These are phyloP conservation scores for Alces alces DNA, from an alignment of 2,113 vertebrate species.

Conservation along the genomic window DNA sequence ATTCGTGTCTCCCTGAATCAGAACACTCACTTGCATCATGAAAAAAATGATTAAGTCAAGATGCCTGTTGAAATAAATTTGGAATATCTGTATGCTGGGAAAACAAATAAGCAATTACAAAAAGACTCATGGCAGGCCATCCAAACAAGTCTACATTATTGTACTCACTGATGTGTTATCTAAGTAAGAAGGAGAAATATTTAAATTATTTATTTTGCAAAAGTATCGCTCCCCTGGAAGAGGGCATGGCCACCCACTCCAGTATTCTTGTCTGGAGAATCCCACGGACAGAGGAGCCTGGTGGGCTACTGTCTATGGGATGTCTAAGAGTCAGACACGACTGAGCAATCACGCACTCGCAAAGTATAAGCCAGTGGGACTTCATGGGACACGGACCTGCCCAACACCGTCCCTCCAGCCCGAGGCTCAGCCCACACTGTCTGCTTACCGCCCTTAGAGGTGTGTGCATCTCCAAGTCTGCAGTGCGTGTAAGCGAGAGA, in stretches of 20 bases:
- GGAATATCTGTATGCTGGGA: not conserved
- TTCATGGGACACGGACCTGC: not conserved
- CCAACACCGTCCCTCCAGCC: not conserved
- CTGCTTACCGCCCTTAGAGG: not conserved
- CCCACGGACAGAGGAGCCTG: not conserved
- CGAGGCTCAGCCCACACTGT: not conserved
- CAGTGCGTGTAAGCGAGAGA: not conserved
- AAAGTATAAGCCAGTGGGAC: not conserved
- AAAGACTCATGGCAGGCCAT: not conserved
- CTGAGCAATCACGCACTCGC: not conserved
- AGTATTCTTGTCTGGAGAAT: not conserved
- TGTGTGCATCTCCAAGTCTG: not conserved
- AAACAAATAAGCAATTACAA: not conserved
- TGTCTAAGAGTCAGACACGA: not conserved
- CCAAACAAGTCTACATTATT: rapidly evolving
- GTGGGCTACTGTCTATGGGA: not conserved
- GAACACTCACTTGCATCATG: not conserved
- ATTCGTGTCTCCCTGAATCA: conserved; percentile 6
- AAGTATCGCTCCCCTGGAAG: not conserved
- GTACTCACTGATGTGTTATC: not conserved
- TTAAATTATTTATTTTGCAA: not conserved
- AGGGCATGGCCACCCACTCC: not conserved
- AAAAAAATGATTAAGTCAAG: conserved; percentile 17
- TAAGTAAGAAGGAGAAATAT: not conserved
- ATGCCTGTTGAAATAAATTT: not conserved